These are phyloP conservation scores for Propsilocerus akamusi DNA, from an alignment of 1,140 invertebrate genomes.

Conservation along the genomic window DNA sequence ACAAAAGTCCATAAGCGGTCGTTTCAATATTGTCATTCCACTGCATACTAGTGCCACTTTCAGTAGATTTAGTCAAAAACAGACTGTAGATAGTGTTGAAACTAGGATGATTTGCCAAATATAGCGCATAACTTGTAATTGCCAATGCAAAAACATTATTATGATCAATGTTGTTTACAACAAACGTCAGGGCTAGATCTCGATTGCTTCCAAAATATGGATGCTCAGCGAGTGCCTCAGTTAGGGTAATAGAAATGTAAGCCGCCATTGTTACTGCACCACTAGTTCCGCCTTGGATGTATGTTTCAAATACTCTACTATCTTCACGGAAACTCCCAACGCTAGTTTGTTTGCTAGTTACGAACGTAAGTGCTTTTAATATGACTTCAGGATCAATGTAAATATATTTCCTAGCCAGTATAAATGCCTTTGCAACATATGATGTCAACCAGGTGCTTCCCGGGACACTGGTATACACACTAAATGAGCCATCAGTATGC, in stretches of 20 bases:
- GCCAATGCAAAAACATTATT: slow-evolving; percentile 55
- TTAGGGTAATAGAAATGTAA: slow-evolving; percentile 55
- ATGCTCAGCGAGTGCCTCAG: too few species aligned
- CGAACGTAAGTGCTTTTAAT: slow-evolving; percentile 54
- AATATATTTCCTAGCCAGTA: slow-evolving; percentile 61
- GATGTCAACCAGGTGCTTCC: slow-evolving; percentile 94
- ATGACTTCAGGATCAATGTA: slow-evolving; percentile 58
- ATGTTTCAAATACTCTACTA: slow-evolving; percentile 51
- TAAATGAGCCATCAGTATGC: too few species aligned
- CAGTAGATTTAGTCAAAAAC: slow-evolving; percentile 13
- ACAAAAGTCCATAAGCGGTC: slow-evolving; percentile 56
- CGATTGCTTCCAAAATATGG: too few species aligned
- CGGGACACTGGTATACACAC: slow-evolving; percentile 50
- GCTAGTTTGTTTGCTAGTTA: slow-evolving; percentile 49
- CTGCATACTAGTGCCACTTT: slow-evolving; percentile 28
- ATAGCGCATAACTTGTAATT: slow-evolving; percentile 54
- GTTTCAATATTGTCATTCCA: slow-evolving; percentile 58
- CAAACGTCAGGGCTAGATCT: slow-evolving; percentile 26
- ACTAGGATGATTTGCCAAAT: slow-evolving; percentile 42
- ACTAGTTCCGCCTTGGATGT: slow-evolving; percentile 50
- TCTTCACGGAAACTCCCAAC: slow-evolving; percentile 72
- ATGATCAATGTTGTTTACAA: slow-evolving; percentile 43
- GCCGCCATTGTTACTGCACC: slow-evolving; percentile 55
- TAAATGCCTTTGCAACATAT: slow-evolving; percentile 77
- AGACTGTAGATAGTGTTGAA: slow-evolving; percentile 11